A percentile compares a stretch with the other conserved stretches of the same genome.
phyloP scores from a whole-genome alignment of 2,888 invertebrate genomes.

The Epinotia brunnichana region DNA sequence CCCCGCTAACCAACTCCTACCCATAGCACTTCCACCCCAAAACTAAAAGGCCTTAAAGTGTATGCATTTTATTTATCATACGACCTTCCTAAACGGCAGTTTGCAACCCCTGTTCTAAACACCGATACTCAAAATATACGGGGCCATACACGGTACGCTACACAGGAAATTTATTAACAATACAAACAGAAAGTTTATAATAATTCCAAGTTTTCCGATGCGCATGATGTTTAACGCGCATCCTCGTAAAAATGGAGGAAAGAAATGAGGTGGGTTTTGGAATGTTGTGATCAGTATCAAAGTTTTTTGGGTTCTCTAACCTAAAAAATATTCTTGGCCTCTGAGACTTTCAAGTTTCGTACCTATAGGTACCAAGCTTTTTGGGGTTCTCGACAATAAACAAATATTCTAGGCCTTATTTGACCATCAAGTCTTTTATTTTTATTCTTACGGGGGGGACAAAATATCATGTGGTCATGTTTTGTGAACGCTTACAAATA shows the following conservation, averaged over 20 bases:
- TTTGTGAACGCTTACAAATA: neutral
- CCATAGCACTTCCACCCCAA: conserved; percentile 51
- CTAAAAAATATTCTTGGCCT: too few species aligned
- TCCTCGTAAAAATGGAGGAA: conserved; percentile 44
- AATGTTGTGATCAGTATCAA: neutral
- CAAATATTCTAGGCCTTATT: too few species aligned
- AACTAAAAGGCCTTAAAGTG: conserved; percentile 2
- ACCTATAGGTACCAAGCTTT: too few species aligned
- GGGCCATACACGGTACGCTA: conserved; percentile 56
- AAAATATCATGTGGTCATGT: neutral
- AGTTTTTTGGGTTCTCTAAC: neutral
- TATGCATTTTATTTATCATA: neutral
- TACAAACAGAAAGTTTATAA: conserved; percentile 32
- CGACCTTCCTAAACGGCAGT: neutral
- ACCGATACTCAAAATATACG: conserved; percentile 55
- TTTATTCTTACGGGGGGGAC: neutral
- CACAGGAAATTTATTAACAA: conserved; percentile 45
- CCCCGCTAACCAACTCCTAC: conserved; percentile 56
- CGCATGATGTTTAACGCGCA: conserved; percentile 51
- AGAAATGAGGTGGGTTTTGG: neutral
- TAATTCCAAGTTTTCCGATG: conserved; percentile 32
- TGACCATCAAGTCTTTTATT: too few species aligned
- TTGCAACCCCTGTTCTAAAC: conserved; percentile 57
- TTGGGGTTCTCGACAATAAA: too few species aligned
- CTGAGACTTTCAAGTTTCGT: too few species aligned